Evolutionary conservation across 2,888 invertebrate genomes (phyloP).

Genomic region (Taenaris catops): DNA sequence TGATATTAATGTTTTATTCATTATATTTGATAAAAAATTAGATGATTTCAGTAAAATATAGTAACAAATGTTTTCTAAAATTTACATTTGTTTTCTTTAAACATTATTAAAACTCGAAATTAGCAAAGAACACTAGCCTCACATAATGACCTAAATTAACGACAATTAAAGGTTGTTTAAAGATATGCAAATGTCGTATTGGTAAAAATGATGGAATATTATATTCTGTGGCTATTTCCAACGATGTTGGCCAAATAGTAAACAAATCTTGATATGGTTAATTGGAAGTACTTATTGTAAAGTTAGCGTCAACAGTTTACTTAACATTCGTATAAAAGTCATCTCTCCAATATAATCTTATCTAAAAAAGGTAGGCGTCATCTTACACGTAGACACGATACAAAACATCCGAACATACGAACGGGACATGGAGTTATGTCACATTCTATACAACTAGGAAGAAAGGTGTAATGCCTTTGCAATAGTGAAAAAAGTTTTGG

Average conservation of each 20-base stretch:
- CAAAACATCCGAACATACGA: slow-evolving; percentile 48
- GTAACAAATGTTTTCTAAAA: too few species aligned
- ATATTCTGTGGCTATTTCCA: slow-evolving; percentile 9
- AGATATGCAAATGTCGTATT: too few species aligned
- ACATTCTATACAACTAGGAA: slow-evolving; percentile 43
- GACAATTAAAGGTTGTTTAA: too few species aligned
- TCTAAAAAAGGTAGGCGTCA: slow-evolving; percentile 72
- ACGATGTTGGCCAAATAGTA: slow-evolving; percentile 13
- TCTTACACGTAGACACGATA: slow-evolving; percentile 62
- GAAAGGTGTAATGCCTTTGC: slow-evolving; percentile 52
- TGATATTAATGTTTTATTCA: too few species aligned
- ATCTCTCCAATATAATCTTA: slow-evolving; percentile 76
- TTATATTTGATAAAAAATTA: too few species aligned
- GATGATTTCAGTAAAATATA: too few species aligned
- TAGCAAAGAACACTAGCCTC: too few species aligned
- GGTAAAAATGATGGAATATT: slow-evolving; percentile 8
- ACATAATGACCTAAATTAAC: too few species aligned
- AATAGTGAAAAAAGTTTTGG: slow-evolving; percentile 59
- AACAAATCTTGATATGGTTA: slow-evolving; percentile 64
- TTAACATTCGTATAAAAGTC: slow-evolving; percentile 79
- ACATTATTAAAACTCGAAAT: too few species aligned
- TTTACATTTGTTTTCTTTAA: too few species aligned
- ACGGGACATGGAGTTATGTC: slow-evolving; percentile 54
- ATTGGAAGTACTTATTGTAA: slow-evolving; percentile 70
- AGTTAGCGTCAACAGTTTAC: slow-evolving; percentile 75